A percentile compares a stretch with the other conserved stretches of the same genome.
These are phyloP conservation scores for Penaeus japonicus DNA, from an alignment of 1,140 invertebrate genomes.

Conservation along the genomic window DNA sequence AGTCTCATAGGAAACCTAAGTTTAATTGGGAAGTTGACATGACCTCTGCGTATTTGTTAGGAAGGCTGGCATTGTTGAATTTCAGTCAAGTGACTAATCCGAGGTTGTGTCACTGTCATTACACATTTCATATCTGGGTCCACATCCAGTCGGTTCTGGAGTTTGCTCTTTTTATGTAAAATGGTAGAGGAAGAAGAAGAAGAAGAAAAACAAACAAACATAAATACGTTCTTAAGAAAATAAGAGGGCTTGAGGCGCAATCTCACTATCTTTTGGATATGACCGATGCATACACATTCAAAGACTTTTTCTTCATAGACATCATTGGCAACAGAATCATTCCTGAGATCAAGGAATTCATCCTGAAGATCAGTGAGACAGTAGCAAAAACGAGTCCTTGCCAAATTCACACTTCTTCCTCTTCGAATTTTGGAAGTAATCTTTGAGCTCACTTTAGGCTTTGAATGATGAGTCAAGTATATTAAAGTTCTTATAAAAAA, in stretches of 20 bases:
- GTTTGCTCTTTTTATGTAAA: too few relatives aligned
- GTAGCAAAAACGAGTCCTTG: not conserved
- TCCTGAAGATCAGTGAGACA: not conserved
- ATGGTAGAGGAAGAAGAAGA: too few relatives aligned
- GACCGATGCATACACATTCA: not conserved
- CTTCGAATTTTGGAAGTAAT: too few relatives aligned
- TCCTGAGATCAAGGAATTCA: constrained; percentile 13
- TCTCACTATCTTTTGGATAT: constrained; percentile 7
- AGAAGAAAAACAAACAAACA: not conserved
- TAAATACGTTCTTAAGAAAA: not conserved
- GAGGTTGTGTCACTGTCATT: not conserved
- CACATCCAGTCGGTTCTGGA: not conserved
- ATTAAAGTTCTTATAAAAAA: too few relatives aligned
- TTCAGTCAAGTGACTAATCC: not conserved
- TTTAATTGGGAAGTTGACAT: too few relatives aligned
- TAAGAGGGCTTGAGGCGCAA: not conserved
- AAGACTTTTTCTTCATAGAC: not conserved
- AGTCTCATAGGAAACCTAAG: too few relatives aligned
- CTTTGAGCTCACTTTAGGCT: too few relatives aligned
- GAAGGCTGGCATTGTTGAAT: not conserved
- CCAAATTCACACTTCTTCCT: too few relatives aligned
- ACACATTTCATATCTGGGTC: not conserved
- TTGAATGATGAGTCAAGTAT: too few relatives aligned
- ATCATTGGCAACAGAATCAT: constrained; percentile 11
- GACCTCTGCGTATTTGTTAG: too few relatives aligned